These are phyloP conservation scores for Lamellibrachia columna DNA, from an alignment of 2,888 invertebrate genomes.

Conservation along the genomic window DNA sequence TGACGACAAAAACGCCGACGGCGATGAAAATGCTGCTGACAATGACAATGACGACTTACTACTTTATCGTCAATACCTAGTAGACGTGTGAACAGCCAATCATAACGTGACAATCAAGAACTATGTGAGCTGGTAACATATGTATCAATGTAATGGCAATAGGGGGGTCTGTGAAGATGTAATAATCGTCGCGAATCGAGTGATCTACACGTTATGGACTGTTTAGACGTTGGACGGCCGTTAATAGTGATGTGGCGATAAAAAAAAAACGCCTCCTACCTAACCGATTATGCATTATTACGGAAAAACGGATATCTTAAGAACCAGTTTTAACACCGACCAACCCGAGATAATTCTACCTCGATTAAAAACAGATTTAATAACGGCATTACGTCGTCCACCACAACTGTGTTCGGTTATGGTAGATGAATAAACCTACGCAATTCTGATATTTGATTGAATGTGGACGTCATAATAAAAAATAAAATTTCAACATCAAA, in stretches of 20 bases:
- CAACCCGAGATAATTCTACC: too few relatives aligned
- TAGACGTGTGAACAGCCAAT: neutral
- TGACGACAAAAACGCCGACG: neutral
- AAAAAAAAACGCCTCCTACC: too few relatives aligned
- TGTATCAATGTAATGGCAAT: neutral
- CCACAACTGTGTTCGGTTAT: too few relatives aligned
- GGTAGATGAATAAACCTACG: too few relatives aligned
- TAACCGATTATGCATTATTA: too few relatives aligned
- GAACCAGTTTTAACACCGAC: too few relatives aligned
- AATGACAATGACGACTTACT: neutral
- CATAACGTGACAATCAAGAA: neutral
- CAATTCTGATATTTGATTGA: too few relatives aligned
- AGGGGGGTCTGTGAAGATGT: neutral
- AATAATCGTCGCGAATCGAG: neutral
- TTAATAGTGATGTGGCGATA: neutral
- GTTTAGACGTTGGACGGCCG: neutral
- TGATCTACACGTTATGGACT: neutral
- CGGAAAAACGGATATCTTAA: too few relatives aligned
- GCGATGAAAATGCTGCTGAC: neutral
- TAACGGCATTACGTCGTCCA: too few relatives aligned
- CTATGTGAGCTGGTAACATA: neutral
- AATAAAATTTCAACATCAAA: too few relatives aligned
- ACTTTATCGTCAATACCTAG: neutral
- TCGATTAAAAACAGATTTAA: too few relatives aligned
- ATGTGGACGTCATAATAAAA: too few relatives aligned